A percentile compares a stretch with the other conserved stretches of the same genome.
Evolutionary conservation across 2,113 vertebrate species (phyloP).

Genomic region (Burhinus bistriatus): DNA sequence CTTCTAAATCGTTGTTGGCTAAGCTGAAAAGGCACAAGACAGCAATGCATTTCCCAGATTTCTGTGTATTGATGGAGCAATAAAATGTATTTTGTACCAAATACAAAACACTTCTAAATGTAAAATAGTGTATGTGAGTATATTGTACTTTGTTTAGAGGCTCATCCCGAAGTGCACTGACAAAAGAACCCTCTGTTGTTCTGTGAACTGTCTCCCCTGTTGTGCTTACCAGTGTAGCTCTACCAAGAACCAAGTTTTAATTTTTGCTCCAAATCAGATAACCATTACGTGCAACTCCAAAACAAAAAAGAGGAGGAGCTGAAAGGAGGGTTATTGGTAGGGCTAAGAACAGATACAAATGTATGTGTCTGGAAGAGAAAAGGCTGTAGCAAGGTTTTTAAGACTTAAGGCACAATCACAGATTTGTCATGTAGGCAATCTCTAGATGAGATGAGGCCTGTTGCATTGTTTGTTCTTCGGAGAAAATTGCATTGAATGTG

Average conservation of each 20-base stretch:
- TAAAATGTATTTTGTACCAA: slow-evolving; percentile 32
- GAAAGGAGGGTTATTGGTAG: background rate
- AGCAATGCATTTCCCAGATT: background rate
- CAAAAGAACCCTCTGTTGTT: background rate
- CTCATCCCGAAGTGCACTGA: background rate
- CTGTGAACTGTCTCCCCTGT: background rate
- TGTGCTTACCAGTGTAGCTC: background rate
- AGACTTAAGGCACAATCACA: background rate
- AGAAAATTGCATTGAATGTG: background rate
- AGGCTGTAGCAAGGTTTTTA: background rate
- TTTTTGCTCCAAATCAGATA: background rate
- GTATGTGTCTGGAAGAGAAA: background rate
- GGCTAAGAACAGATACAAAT: background rate
- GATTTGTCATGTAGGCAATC: background rate
- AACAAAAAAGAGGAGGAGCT: background rate
- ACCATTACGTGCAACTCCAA: background rate
- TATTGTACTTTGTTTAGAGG: background rate
- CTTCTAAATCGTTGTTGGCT: background rate
- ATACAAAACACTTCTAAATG: background rate
- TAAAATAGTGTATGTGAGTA: background rate
- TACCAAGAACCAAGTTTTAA: background rate
- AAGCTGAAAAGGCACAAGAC: background rate
- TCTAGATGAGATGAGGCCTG: background rate
- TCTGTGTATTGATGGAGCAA: background rate
- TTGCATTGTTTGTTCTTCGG: background rate